Evolutionary conservation across 1,140 invertebrate genomes (phyloP), one percentile per base, ranked within the genome.

Genomic region (Sycophila sp.): DNA sequence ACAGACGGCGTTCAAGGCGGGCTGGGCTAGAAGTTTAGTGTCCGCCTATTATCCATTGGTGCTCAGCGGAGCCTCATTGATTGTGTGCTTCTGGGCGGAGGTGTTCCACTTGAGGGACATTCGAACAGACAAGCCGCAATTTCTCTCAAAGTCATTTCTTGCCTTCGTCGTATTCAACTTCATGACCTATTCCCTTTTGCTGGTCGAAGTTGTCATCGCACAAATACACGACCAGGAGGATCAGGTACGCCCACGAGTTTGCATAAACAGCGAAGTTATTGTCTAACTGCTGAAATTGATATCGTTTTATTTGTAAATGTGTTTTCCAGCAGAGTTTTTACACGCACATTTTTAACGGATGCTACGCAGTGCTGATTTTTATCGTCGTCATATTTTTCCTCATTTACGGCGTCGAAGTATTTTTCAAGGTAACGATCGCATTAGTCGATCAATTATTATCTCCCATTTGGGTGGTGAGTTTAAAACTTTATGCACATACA

Each of bases 71-170:
- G 94, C 94, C 4, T 97, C 95, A 0, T 89, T 97, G 19, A 94
- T 98, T 74, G 94, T 97, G 73, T 97, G 96, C 83, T 96, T 97
- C 83, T 97, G 96, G 96, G 95, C 95, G 51, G 96, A 98, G 90
- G 94, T 96, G 34, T 97, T 98, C 86, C 96, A 98, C 83, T 85
- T 97, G n/a, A 90, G 90, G 75, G 92, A 96, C 78, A 92, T 96
- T 68, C 90, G 91, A 47, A 95, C 92, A 89, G 94, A 96, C 78
- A 92, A 92, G 71, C 94, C 94, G 36, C 91, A 94, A 81, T 97
- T 98, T 84, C 88, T 98, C 28, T 95, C 94, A 40, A 98, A 98
- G 87, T 96, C 95, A 36, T 95, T 96, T 81, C 87, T 96, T n/a
- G 96, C 93, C 26, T 98, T 98, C 81, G 89, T 95, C 17, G 91